Evolutionary conservation across 2,113 vertebrate genomes (phyloP).

Genomic region (Larimichthys polyactis): DNA sequence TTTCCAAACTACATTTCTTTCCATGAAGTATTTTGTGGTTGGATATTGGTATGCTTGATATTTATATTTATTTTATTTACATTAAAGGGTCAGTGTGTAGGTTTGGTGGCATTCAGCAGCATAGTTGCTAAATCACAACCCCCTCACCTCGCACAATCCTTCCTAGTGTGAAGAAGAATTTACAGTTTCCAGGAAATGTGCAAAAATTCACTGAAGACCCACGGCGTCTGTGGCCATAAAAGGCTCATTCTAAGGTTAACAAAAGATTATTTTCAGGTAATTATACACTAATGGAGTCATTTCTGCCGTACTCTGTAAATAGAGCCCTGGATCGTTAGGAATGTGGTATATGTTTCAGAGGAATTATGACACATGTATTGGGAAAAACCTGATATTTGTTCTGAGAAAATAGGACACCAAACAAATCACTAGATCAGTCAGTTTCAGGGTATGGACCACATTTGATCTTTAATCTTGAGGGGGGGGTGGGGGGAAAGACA

Average conservation of each 20-base stretch:
- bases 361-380: neutral
- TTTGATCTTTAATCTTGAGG: slow-evolving; percentile 77
- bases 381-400: neutral
- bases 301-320: too few relatives aligned
- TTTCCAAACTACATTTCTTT: neutral
- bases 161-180: too few relatives aligned
- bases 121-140: too few relatives aligned
- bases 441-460: slow-evolving; percentile 27
- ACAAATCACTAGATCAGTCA: neutral
- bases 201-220: too few relatives aligned
- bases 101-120: too few relatives aligned
- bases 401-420: neutral
- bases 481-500: slow-evolving; percentile 58
- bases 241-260: too few relatives aligned
- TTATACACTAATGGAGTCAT: too few relatives aligned
- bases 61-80: neutral
- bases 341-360: neutral
- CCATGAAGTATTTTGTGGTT: neutral
- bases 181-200: too few relatives aligned
- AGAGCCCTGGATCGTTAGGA: too few relatives aligned
- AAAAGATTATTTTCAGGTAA: too few relatives aligned
- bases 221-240: too few relatives aligned
- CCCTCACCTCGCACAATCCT: too few relatives aligned
- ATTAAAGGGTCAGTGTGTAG: neutral
- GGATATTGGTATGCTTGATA: neutral